phyloP scores from a whole-genome alignment of 2,113 vertebrate species.

The Oreochromis tanganicae region DNA sequence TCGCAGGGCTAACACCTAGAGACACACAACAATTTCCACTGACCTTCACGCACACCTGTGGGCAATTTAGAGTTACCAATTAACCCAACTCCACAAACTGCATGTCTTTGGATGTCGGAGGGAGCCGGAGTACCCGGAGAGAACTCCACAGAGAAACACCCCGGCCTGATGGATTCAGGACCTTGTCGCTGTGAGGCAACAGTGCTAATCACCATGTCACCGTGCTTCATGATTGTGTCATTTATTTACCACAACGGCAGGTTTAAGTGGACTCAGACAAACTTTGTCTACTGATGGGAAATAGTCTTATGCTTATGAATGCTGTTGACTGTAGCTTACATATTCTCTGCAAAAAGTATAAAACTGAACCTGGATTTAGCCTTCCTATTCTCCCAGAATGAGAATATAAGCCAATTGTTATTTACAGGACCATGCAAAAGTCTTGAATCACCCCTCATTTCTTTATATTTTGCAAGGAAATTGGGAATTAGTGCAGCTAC shows the following conservation, averaged over 20 bases:
- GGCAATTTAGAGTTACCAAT: neutral
- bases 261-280: neutral
- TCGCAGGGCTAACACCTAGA: accelerated
- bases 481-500: neutral
- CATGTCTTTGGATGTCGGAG: neutral
- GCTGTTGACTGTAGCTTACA: neutral
- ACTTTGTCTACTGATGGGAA: neutral
- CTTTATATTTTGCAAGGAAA: neutral
- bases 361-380: accelerated
- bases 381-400: accelerated
- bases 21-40: neutral
- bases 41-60: neutral
- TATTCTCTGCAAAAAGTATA: neutral
- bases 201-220: neutral
- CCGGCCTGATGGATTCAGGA: neutral
- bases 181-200: neutral
- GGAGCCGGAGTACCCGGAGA: neutral
- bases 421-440: neutral
- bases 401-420: neutral
- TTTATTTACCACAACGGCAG: neutral
- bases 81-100: neutral
- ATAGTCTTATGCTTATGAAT: neutral
- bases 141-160: neutral
- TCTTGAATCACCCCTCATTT: neutral
- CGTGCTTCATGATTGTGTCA: neutral